phyloP scores from a whole-genome alignment of 1,140 invertebrate species.

The Branchinecta lynchi region DNA sequence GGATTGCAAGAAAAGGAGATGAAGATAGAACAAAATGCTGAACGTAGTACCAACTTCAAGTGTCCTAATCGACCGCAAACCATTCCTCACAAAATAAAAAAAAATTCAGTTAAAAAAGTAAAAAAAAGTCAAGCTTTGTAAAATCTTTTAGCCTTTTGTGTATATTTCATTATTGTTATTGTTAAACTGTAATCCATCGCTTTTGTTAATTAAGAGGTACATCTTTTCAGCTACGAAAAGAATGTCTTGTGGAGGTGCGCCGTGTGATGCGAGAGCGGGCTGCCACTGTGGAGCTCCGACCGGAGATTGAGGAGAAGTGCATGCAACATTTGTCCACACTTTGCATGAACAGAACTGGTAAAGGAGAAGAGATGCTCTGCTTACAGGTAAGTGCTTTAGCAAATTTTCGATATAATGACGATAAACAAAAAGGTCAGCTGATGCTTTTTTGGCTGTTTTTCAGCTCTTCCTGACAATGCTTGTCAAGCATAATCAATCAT shows the following conservation, averaged over 20 bases:
- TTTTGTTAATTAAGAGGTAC: too few relatives aligned
- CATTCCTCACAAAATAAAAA: too few relatives aligned
- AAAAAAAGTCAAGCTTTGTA: not conserved
- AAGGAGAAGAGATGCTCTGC: slow-evolving; percentile 78
- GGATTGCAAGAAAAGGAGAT: too few relatives aligned
- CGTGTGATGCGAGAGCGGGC: slow-evolving; percentile 83
- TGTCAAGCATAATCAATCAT: too few relatives aligned
- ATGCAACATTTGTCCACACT: slow-evolving; percentile 62
- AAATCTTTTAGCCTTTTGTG: not conserved
- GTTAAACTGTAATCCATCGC: not conserved
- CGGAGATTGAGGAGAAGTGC: slow-evolving; percentile 81
- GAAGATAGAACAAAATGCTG: too few relatives aligned
- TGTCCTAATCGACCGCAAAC: too few relatives aligned
- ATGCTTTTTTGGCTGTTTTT: too few relatives aligned
- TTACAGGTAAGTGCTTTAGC: slow-evolving; percentile 44
- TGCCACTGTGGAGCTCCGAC: slow-evolving; percentile 75
- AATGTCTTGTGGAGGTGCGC: slow-evolving; percentile 55
- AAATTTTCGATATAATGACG: too few relatives aligned
- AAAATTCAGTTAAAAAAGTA: too few relatives aligned
- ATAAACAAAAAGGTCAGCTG: too few relatives aligned
- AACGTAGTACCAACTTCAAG: too few relatives aligned
- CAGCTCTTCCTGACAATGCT: too few relatives aligned
- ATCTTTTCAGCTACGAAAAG: slow-evolving; percentile 27
- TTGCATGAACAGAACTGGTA: slow-evolving; percentile 66
- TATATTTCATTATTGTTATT: slow-evolving; percentile 30